Conservation (phyloP, 2,797 vertebrate species). For the Distichodus sexfasciatus region DNA sequence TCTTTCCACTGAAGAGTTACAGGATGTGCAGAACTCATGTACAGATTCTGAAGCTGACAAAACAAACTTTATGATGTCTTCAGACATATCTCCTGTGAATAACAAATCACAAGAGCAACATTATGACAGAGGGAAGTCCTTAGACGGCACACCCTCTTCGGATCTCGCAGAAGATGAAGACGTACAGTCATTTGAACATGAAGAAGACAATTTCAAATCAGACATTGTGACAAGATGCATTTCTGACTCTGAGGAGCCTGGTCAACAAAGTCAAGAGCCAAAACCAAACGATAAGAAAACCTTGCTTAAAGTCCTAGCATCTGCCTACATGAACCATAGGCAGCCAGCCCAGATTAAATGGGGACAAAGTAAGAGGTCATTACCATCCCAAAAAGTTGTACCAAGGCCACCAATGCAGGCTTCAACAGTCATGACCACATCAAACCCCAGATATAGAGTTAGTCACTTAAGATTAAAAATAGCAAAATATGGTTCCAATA, state of each 20-base stretch:
- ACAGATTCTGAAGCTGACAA: conserved; percentile 37
- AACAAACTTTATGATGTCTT: conserved; percentile 18
- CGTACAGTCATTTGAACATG: conserved; percentile 14
- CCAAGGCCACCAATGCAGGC: conserved; percentile 57
- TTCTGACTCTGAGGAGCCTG: conserved; percentile 3
- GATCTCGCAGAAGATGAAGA: conserved; percentile 33
- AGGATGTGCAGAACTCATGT: conserved; percentile 11
- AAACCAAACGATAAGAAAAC: conserved; percentile 52
- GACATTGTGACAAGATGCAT: conserved; percentile 23
- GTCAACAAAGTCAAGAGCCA: conserved; percentile 18
- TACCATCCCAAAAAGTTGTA: conserved; percentile 61
- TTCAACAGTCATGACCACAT: conserved; percentile 5
- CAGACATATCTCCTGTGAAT: background rate
- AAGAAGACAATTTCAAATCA: background rate
- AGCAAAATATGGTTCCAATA: conserved; percentile 10
- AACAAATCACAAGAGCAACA: background rate
- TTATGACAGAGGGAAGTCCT: background rate
- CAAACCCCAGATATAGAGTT: conserved; percentile 1
- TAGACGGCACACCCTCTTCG: conserved; percentile 23
- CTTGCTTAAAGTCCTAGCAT: conserved; percentile 72
- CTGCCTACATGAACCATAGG: conserved; percentile 67
- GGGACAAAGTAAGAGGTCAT: conserved; percentile 23
- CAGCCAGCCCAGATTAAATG: conserved; percentile 38
- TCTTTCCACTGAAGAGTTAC: conserved; percentile 52
- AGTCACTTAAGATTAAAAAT: conserved; percentile 46